Percentiles rank a stretch among this genome's conserved stretches.
Conservation (phyloP, 2,797 vertebrate genomes). For the Toxotes lorentzi region DNA sequence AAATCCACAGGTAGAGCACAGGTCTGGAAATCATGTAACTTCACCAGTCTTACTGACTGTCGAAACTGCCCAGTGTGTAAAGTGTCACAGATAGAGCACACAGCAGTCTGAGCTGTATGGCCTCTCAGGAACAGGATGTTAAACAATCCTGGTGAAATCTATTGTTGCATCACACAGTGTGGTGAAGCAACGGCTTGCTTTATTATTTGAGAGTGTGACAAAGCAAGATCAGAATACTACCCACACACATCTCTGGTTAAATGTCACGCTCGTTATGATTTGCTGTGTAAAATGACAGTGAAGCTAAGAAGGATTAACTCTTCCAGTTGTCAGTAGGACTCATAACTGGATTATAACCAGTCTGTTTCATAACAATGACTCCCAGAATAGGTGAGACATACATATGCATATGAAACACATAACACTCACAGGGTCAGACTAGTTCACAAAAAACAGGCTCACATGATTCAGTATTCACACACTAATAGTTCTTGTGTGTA, state of each 20-base stretch:
- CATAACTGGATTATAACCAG: constrained; percentile 22
- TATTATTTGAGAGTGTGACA: neutral
- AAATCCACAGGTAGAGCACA: constrained; percentile 27
- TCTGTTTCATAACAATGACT: neutral
- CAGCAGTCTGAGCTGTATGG: constrained; percentile 3
- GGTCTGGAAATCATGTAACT: neutral
- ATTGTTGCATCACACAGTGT: constrained; percentile 54
- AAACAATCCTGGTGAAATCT: constrained; percentile 53
- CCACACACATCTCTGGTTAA: neutral
- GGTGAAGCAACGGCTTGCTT: constrained; percentile 30
- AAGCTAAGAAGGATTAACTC: neutral
- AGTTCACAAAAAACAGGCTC: neutral
- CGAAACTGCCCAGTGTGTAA: constrained; percentile 28
- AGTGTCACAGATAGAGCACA: neutral
- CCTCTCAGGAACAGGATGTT: constrained; percentile 65
- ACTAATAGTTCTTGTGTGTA: neutral
- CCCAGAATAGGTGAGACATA: neutral
- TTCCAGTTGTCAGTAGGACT: neutral
- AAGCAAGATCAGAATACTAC: neutral
- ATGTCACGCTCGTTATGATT: constrained; percentile 6
- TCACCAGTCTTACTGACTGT: neutral
- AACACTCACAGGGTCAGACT: neutral
- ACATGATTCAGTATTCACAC: neutral
- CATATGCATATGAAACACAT: neutral
- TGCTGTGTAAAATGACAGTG: neutral